Conservation (phyloP, 2,113 vertebrate genomes). For the Gymnogyps californianus region DNA sequence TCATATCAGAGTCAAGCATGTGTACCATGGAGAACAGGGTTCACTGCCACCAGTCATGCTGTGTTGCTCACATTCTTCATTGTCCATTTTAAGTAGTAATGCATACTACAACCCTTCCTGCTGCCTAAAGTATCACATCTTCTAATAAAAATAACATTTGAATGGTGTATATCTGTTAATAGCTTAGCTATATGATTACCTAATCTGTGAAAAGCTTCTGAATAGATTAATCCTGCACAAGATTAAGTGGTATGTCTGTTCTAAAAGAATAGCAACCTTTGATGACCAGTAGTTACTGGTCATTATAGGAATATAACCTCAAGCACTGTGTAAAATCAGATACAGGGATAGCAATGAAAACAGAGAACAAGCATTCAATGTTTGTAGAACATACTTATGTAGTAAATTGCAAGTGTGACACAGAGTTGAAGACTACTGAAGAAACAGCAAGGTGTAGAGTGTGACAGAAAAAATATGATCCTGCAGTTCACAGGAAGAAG, state of each 20-base stretch:
- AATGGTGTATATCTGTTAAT: background rate
- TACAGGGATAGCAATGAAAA: background rate
- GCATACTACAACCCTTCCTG: background rate
- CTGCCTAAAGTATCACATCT: background rate
- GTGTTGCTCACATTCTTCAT: background rate
- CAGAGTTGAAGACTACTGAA: background rate
- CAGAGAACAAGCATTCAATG: background rate
- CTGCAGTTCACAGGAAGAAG: background rate
- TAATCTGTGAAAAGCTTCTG: background rate
- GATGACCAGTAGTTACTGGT: background rate
- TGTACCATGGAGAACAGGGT: background rate
- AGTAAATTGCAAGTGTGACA: background rate
- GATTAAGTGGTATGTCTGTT: background rate
- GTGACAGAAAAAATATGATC: background rate
- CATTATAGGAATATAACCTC: background rate
- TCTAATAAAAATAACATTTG: background rate
- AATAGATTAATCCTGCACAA: background rate
- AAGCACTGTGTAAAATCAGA: background rate
- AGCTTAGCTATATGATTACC: background rate
- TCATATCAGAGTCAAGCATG: background rate
- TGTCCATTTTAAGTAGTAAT: background rate
- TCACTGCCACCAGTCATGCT: background rate
- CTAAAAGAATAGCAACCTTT: background rate
- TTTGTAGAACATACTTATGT: background rate
- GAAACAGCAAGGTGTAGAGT: background rate